Evolutionary conservation across 1,140 invertebrate genomes (phyloP).

Genomic region (Matsumurasca onukii): DNA sequence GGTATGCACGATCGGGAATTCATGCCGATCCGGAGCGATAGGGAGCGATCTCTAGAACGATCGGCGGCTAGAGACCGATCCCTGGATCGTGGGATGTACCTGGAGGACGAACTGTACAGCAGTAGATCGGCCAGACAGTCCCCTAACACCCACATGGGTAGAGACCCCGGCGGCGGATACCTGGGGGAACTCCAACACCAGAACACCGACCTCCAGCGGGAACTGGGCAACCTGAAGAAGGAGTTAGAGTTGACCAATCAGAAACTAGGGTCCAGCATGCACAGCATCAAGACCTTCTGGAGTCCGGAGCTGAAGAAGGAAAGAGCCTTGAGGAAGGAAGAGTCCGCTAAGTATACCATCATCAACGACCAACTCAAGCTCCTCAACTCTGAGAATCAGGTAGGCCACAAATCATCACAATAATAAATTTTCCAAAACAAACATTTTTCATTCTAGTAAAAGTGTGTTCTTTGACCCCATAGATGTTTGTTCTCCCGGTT

Average conservation of each 20-base stretch:
- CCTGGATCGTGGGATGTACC: slow-evolving; percentile 62
- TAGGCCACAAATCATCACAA: slow-evolving; percentile 54
- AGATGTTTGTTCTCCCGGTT: no score
- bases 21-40: slow-evolving; percentile 73
- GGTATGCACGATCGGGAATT: slow-evolving; percentile 71
- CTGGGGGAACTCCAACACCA: slow-evolving; percentile 93
- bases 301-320: slow-evolving; percentile 99
- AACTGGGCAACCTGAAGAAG: slow-evolving; percentile 93
- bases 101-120: slow-evolving; percentile 74
- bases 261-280: slow-evolving; percentile 98
- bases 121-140: slow-evolving; percentile 72
- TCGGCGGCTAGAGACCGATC: slow-evolving; percentile 59
- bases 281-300: slow-evolving; percentile 99
- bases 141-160: slow-evolving; percentile 58
- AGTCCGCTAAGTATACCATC: slow-evolving; percentile 94
- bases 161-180: slow-evolving; percentile 57
- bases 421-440: no score
- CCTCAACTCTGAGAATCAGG: slow-evolving; percentile 96
- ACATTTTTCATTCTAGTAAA: no score
- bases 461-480: no score
- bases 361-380: slow-evolving; percentile 97
- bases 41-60: slow-evolving; percentile 61
- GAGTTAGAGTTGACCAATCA: slow-evolving; percentile 97
- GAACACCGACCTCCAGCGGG: slow-evolving; percentile 93
- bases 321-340: slow-evolving; percentile 92